These are phyloP conservation scores for Choloepus didactylus DNA, from an alignment of 2,797 vertebrate genomes.

Conservation along the genomic window DNA sequence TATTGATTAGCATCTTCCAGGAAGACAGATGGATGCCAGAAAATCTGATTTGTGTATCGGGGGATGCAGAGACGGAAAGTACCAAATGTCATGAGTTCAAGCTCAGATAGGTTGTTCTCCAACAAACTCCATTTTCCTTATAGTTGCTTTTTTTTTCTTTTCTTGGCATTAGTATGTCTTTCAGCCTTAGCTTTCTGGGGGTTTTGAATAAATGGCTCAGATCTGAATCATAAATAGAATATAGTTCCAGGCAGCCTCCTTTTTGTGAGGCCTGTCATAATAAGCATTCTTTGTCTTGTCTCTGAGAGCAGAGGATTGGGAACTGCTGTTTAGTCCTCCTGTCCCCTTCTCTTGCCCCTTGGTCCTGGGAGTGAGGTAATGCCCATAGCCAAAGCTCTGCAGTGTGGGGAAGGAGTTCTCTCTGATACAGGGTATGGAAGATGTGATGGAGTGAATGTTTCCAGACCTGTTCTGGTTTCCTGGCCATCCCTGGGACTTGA, in stretches of 20 bases:
- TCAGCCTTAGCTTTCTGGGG: neutral
- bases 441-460: neutral
- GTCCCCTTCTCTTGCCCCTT: neutral
- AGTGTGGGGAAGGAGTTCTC: neutral
- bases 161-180: neutral
- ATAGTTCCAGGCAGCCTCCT: neutral
- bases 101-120: neutral
- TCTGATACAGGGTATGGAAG: neutral
- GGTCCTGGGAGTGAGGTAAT: neutral
- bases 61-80: neutral
- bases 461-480: neutral
- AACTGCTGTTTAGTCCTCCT: neutral
- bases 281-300: neutral
- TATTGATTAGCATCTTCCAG: neutral
- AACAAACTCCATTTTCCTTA: neutral
- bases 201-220: neutral
- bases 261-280: neutral
- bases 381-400: neutral
- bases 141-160: neutral
- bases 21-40: neutral
- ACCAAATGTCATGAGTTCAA: neutral
- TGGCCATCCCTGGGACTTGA: neutral
- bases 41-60: neutral
- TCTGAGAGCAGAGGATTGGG: neutral
- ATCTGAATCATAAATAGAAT: neutral